Conservation (phyloP, 2,113 vertebrate genomes). For the Otis tarda region DNA sequence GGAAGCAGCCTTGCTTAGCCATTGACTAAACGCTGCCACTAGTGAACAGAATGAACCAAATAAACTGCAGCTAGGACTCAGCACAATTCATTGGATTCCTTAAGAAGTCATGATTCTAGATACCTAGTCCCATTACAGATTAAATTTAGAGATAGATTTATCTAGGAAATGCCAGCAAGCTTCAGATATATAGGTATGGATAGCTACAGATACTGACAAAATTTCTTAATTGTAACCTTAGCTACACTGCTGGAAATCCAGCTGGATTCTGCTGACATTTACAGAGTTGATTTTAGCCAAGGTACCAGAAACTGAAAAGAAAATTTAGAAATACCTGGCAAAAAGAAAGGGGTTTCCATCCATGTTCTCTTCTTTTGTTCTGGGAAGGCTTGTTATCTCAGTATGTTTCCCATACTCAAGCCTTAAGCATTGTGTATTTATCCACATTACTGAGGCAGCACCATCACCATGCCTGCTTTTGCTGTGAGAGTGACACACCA, state of each 20-base stretch:
- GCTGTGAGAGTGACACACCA: not conserved
- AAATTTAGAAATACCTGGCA: not conserved
- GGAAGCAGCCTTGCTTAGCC: not conserved
- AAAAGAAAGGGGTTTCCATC: not conserved
- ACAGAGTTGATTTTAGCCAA: not conserved
- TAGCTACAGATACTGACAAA: not conserved
- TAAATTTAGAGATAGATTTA: conserved; percentile 1
- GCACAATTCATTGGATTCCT: not conserved
- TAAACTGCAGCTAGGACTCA: not conserved
- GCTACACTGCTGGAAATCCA: not conserved
- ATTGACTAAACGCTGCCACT: not conserved
- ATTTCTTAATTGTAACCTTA: not conserved
- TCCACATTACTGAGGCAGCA: not conserved
- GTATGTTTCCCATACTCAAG: not conserved
- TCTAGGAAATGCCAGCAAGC: not conserved
- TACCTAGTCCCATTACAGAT: not conserved
- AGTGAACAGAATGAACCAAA: not conserved
- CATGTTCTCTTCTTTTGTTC: not conserved
- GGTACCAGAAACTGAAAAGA: not conserved
- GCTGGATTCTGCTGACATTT: not conserved
- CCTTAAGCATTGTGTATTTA: not conserved
- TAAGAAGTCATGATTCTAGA: not conserved
- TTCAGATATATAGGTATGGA: not conserved
- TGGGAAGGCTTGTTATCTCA: not conserved
- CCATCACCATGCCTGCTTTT: not conserved